phyloP scores from a whole-genome alignment of 2,113 vertebrate species.

The Montifringilla adamsi region DNA sequence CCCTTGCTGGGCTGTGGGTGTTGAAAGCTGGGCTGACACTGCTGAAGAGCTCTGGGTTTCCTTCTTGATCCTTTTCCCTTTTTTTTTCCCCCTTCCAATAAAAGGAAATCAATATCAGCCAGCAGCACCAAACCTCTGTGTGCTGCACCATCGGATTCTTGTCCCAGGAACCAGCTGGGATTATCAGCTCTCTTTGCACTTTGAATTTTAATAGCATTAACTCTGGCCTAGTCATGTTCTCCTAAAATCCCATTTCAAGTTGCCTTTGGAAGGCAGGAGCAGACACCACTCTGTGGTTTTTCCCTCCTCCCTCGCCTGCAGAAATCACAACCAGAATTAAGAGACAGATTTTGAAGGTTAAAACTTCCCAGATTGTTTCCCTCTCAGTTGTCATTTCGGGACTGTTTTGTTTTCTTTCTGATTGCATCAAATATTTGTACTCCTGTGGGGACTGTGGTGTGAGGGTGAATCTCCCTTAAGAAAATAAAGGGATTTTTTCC shows the following conservation, averaged over 20 bases:
- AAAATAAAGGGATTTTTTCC: not conserved
- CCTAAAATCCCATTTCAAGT: not conserved
- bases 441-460: not conserved
- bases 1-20: not conserved
- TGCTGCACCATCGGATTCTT: not conserved
- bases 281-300: not conserved
- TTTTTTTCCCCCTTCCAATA: not conserved
- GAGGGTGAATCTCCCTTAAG: not conserved
- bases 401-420: constrained; percentile 25
- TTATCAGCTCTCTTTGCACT: not conserved
- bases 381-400: constrained; percentile 29
- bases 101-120: not conserved
- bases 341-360: constrained; percentile 54
- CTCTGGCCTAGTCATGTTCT: not conserved
- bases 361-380: constrained; percentile 51
- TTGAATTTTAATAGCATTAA: constrained; percentile 8
- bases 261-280: not conserved
- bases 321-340: constrained; percentile 1
- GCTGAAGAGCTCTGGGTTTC: not conserved
- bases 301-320: not conserved
- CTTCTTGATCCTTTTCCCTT: not conserved
- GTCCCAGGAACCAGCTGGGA: not conserved
- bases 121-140: not conserved
- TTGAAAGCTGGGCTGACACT: not conserved
- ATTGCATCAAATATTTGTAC: constrained; percentile 43